phyloP scores from a whole-genome alignment of 1,140 invertebrate species.

The Lordiphosa collinella region DNA sequence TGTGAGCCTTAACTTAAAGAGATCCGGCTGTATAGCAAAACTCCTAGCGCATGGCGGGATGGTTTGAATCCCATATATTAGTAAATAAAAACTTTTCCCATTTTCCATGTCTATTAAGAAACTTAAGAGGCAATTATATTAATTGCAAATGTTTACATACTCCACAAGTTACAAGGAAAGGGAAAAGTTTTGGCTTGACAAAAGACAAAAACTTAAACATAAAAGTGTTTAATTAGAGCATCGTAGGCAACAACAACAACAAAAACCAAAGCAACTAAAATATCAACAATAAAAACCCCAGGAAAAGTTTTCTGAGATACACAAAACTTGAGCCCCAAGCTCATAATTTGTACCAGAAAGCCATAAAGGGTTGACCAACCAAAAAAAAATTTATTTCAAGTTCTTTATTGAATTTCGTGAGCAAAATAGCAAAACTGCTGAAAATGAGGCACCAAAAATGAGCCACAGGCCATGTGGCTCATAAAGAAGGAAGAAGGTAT shows the following conservation, averaged over 20 bases:
- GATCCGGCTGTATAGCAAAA: too few relatives aligned
- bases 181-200: constrained; percentile 9
- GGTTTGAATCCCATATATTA: too few relatives aligned
- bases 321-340: constrained; percentile 3
- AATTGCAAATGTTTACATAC: constrained; percentile 44
- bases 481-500: constrained; percentile 3
- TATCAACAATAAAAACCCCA: constrained; percentile 12
- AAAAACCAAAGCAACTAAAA: neutral
- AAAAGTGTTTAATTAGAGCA: constrained; percentile 34
- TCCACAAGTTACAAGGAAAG: neutral
- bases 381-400: constrained; percentile 39
- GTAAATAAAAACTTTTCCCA: neutral
- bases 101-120: neutral
- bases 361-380: constrained; percentile 13
- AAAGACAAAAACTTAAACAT: constrained; percentile 4
- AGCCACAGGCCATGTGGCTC: constrained; percentile 39
- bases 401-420: constrained; percentile 63
- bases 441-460: constrained; percentile 22
- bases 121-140: constrained; percentile 33
- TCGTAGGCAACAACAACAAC: constrained; percentile 7
- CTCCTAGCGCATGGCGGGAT: too few relatives aligned
- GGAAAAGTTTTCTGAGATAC: constrained; percentile 6
- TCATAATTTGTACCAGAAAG: constrained; percentile 11
- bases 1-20: too few relatives aligned
- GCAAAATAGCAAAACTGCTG: constrained; percentile 47